phyloP scores from a whole-genome alignment of 2,888 invertebrate species.

The Habroteleia sp. region DNA sequence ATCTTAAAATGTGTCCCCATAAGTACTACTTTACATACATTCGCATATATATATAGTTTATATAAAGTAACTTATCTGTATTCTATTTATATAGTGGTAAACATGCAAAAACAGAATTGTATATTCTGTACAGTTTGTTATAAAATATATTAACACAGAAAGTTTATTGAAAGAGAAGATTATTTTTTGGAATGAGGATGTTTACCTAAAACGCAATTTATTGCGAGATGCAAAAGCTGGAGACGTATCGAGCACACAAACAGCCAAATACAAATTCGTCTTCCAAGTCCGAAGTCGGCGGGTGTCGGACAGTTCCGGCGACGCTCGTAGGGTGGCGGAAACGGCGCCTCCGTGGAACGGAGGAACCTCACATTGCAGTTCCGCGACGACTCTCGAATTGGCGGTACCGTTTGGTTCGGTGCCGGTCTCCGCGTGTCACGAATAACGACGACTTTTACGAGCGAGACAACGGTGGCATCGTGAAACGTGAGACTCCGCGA shows the following conservation, averaged over 20 bases:
- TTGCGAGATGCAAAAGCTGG: slow-evolving; percentile 28
- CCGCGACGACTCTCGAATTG: slow-evolving; percentile 63
- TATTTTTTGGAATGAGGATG: no score
- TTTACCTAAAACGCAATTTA: slow-evolving; percentile 34
- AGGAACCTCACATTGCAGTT: slow-evolving; percentile 62
- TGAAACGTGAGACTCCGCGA: slow-evolving; percentile 62
- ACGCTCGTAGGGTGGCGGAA: slow-evolving; percentile 56
- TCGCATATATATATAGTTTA: no score
- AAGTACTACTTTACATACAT: no score
- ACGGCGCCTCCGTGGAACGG: slow-evolving; percentile 61
- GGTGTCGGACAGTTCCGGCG: slow-evolving; percentile 53
- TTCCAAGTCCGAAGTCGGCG: slow-evolving; percentile 37
- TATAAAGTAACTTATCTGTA: no score
- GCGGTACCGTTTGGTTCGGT: slow-evolving; percentile 38
- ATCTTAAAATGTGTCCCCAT: no score
- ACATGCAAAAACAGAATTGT: no score
- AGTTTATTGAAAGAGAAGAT: no score
- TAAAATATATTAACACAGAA: no score
- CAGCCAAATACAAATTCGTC: slow-evolving; percentile 44
- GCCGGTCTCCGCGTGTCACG: slow-evolving; percentile 53
- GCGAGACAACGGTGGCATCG: slow-evolving; percentile 30
- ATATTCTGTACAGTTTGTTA: no score
- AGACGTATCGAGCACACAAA: slow-evolving; percentile 34
- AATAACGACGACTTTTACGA: slow-evolving; percentile 54
- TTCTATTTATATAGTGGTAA: no score